A percentile compares a stretch with the other conserved stretches of the same genome.
Conservation (phyloP, 2,888 invertebrate genomes). For the Rotaria magnacalcarata region DNA sequence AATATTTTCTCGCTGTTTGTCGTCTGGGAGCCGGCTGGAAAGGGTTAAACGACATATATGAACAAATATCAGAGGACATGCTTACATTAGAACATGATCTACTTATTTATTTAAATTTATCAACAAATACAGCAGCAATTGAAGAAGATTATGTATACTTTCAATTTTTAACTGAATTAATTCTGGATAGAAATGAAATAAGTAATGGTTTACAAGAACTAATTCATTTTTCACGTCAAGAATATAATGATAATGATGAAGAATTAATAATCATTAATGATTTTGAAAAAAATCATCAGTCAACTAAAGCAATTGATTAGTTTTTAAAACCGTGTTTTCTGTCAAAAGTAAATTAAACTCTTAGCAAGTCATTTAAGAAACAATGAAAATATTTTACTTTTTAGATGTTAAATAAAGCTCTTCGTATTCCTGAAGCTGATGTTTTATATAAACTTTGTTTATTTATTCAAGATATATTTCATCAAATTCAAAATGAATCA, state of each 20-base stretch:
- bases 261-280: not conserved
- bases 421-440: not conserved
- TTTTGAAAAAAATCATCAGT: not conserved
- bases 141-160: not conserved
- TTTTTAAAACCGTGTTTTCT: not conserved
- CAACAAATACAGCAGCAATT: not conserved
- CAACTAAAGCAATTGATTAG: not conserved
- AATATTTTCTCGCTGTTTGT: too few species aligned
- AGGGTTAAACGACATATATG: not conserved
- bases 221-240: not conserved
- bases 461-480: not conserved
- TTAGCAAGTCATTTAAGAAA: too few species aligned
- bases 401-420: not conserved
- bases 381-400: not conserved
- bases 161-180: not conserved
- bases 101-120: not conserved
- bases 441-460: not conserved
- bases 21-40: too few species aligned
- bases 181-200: not conserved
- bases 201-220: not conserved
- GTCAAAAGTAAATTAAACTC: not conserved
- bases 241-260: not conserved
- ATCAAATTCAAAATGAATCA: not conserved
- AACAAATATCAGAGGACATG: not conserved
- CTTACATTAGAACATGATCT: not conserved